Base-by-base conservation (phyloP, 2,888 invertebrate species). In the Keiferia lycopersicella region DNA sequence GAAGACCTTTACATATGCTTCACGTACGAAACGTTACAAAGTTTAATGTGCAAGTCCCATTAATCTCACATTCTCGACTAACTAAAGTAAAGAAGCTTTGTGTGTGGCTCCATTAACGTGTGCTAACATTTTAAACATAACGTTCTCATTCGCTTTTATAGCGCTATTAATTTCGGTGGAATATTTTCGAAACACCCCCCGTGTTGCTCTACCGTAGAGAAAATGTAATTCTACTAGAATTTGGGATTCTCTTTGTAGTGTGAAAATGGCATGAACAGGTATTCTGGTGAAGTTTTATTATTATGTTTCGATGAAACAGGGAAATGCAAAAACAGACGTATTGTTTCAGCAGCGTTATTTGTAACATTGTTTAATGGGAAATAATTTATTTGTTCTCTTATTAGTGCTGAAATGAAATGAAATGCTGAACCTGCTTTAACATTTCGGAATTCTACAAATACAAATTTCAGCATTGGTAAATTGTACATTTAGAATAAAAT, bases 1-100 rank as follows among this genome's bases (percentile, higher is more conserved):
- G 34, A 34, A 10, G 34, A 34, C 34, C 34, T 45, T 45, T n/a
- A n/a, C 45, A 45, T 16, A 45, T 45, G 4, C n/a, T 45, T 16
- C 16, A 7, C 16, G 7, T 16, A 45, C n/a, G n/a, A 16, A 16
- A 45, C 11, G 45, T 45, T 45, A 45, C 16, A 45, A 45, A 45
- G 45, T 45, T 45, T 41, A 41, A 45, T 45, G 45, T 16, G n/a
- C 45, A n/a, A n/a, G 45, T 45, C n/a, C 45, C n/a, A 45, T 45
- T 45, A 45, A 45, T 45, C 45, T 45, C 45, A 45, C 45, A 45
- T 45, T 45, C 45, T 45, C 45, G n/a, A n/a, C 45, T 45, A 45
- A 45, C 45, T 45, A 45, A 45, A 45, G 45, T 45, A 45, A 45
- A 45, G 45, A 45, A 45, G 45, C 45, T n/a, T 45, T 45, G 16